A percentile compares a stretch with the other conserved stretches of the same genome.
phyloP scores from a whole-genome alignment of 1,140 invertebrate genomes.

The Eufriesea mexicana region DNA sequence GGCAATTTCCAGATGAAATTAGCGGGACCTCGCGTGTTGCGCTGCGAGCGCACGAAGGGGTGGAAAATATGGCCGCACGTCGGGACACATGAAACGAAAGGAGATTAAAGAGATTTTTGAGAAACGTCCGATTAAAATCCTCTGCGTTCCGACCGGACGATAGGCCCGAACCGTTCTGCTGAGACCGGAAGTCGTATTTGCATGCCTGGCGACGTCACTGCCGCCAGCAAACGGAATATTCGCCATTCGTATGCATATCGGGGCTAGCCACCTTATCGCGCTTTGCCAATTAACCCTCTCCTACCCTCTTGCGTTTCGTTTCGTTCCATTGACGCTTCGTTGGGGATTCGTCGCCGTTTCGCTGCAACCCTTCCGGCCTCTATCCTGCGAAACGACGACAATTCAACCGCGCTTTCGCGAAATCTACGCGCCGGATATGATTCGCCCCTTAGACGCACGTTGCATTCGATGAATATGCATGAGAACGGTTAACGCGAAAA shows the following conservation, averaged over 20 bases:
- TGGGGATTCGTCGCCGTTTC: too few relatives aligned
- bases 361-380: not conserved
- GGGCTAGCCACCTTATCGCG: slow-evolving; percentile 67
- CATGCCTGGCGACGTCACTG: slow-evolving; percentile 59
- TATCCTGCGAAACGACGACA: slow-evolving; percentile 40
- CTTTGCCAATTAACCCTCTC: slow-evolving; percentile 70
- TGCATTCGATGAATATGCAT: slow-evolving; percentile 59
- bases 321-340: not conserved
- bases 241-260: slow-evolving; percentile 72
- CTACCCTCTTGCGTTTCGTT: not conserved
- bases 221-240: slow-evolving; percentile 61
- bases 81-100: not conserved
- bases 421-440: slow-evolving; percentile 54
- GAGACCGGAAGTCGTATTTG: slow-evolving; percentile 65
- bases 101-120: too few relatives aligned
- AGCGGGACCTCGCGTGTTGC: too few relatives aligned
- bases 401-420: slow-evolving; percentile 40
- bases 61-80: not conserved
- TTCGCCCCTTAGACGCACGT: slow-evolving; percentile 43
- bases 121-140: too few relatives aligned
- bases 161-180: slow-evolving; percentile 26
- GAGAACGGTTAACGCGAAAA: slow-evolving; percentile 21
- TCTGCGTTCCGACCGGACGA: slow-evolving; percentile 10
- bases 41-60: too few relatives aligned
- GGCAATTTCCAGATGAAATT: not conserved